Percentiles rank a stretch among this genome's conserved stretches.
These are phyloP conservation scores for Periparus ater DNA, from an alignment of 2,797 vertebrate species.

Conservation along the genomic window DNA sequence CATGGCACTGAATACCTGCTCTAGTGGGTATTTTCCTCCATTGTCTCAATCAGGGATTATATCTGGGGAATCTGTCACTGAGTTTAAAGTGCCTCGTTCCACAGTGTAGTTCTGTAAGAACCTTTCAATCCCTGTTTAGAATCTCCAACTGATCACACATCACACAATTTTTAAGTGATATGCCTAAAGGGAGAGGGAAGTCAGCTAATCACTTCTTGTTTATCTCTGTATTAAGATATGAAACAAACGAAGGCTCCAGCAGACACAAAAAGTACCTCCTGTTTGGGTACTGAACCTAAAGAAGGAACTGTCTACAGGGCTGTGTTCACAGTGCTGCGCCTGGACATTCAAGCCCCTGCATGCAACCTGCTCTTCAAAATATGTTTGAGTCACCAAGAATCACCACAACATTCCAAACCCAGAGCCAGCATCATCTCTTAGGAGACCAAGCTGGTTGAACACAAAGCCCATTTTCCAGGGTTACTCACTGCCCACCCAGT, in stretches of 20 bases:
- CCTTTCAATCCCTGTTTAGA: conserved; percentile 51
- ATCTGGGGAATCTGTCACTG: conserved; percentile 3
- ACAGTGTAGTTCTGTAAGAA: background rate
- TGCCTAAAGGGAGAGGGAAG: conserved; percentile 20
- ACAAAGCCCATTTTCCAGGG: background rate
- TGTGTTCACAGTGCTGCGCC: background rate
- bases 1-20: conserved; percentile 25
- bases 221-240: background rate
- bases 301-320: background rate
- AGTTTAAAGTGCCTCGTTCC: conserved; percentile 27
- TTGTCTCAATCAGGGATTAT: conserved; percentile 18
- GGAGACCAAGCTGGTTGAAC: background rate
- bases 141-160: conserved; percentile 59
- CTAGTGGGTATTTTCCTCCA: conserved; percentile 28
- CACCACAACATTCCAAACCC: background rate
- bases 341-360: no score
- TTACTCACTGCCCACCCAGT: background rate
- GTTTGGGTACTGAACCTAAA: background rate
- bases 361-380: background rate
- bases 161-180: conserved; percentile 16
- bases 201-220: conserved; percentile 9
- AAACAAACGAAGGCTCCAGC: background rate
- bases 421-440: background rate
- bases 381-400: accelerated
- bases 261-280: background rate